Percentiles rank a stretch among this genome's conserved stretches.
These are phyloP conservation scores for Leptinotarsa lineolata DNA, from an alignment of 1,140 invertebrate genomes.

Conservation along the genomic window DNA sequence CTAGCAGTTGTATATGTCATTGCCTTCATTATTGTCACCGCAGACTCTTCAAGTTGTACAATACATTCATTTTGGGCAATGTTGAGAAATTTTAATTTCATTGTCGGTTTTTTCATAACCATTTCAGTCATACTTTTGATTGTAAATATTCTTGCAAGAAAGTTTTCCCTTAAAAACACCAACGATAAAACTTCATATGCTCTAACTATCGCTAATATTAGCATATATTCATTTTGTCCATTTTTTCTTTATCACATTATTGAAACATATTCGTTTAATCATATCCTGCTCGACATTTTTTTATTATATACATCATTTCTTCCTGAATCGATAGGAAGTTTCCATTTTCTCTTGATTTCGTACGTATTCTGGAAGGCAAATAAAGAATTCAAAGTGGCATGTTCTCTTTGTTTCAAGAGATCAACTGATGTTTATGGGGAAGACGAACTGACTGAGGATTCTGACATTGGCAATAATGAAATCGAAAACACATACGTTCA, in stretches of 20 bases:
- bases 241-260: not conserved
- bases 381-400: not conserved
- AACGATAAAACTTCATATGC: not conserved
- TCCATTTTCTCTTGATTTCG: not conserved
- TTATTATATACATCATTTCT: not conserved
- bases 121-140: not conserved
- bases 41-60: not conserved
- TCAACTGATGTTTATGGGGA: not conserved
- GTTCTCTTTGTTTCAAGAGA: no score
- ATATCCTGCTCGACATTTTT: not conserved
- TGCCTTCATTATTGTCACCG: not conserved
- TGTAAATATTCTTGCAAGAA: not conserved
- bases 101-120: not conserved
- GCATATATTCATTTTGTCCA: not conserved
- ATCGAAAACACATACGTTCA: not conserved
- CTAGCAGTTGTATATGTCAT: not conserved
- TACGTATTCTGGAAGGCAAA: not conserved
- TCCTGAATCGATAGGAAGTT: not conserved
- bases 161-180: not conserved
- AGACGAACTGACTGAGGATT: not conserved
- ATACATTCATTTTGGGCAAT: no score
- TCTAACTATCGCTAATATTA: not conserved
- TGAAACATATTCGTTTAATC: not conserved
- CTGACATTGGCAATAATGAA: not conserved
- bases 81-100: no score